Percentiles rank a stretch among this genome's conserved stretches.
phyloP scores from a whole-genome alignment of 1,140 invertebrate species.

The Heliconius congener region DNA sequence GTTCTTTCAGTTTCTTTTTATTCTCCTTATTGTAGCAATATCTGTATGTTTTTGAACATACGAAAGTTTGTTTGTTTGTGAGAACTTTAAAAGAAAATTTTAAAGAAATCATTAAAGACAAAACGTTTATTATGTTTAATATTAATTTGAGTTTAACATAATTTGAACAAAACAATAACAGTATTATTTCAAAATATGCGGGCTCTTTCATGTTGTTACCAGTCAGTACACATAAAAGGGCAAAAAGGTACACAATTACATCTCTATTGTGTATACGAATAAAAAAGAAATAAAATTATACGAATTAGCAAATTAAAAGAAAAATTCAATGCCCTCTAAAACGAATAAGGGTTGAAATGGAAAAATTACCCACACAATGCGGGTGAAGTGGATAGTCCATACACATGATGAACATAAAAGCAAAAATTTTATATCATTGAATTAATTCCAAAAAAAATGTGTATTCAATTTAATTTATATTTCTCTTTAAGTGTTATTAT shows the following conservation, averaged over 20 bases:
- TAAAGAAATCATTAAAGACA: too few species aligned
- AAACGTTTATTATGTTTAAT: not conserved
- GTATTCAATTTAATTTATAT: too few species aligned
- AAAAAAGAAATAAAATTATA: not conserved
- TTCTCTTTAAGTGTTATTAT: too few species aligned
- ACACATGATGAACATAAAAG: slow-evolving; percentile 5
- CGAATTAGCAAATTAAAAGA: slow-evolving; percentile 8
- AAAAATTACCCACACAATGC: not conserved
- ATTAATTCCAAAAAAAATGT: not conserved
- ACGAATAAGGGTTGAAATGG: not conserved
- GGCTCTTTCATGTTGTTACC: not conserved
- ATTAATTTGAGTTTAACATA: not conserved
- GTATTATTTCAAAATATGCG: not conserved
- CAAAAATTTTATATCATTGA: not conserved
- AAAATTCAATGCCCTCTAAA: not conserved
- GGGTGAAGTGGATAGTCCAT: not conserved
- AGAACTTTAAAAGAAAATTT: too few species aligned
- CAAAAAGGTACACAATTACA: not conserved
- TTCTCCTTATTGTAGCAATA: too few species aligned
- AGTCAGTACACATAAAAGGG: not conserved
- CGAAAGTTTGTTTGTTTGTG: too few species aligned
- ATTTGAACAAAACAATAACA: not conserved
- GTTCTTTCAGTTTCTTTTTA: too few species aligned
- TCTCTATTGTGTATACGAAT: not conserved
- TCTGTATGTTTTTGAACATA: too few species aligned